phyloP scores from a whole-genome alignment of 2,113 vertebrate genomes.

The Ellobius talpinus region DNA sequence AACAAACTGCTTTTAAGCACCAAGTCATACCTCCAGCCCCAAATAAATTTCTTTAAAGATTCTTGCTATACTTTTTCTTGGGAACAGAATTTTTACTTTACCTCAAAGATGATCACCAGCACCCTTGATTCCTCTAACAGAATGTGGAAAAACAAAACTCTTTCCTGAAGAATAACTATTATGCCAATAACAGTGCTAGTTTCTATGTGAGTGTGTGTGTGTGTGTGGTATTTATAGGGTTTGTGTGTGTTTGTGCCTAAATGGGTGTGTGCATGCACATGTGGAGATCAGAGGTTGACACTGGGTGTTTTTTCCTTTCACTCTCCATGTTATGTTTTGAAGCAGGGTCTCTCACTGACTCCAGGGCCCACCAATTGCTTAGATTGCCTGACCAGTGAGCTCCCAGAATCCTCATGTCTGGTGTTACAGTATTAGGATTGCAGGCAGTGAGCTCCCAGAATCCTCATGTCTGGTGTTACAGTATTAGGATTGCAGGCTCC shows the following conservation, averaged over 20 bases:
- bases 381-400: neutral
- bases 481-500: neutral
- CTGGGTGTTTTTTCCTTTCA: neutral
- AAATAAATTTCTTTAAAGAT: conserved; percentile 38
- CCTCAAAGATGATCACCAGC: neutral
- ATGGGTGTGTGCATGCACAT: neutral
- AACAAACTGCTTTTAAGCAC: neutral
- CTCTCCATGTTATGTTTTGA: neutral
- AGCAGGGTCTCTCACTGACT: neutral
- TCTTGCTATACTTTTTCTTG: neutral
- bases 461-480: too few relatives aligned
- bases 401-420: neutral
- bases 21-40: too few relatives aligned
- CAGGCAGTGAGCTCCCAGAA: neutral
- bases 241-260: neutral
- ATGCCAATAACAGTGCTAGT: neutral
- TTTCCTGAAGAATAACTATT: conserved; percentile 9
- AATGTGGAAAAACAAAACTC: neutral
- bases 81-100: conserved; percentile 34
- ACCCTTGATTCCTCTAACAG: neutral
- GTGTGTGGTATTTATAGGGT: neutral
- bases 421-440: neutral
- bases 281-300: neutral
- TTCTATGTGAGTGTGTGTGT: neutral
- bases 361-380: neutral